phyloP scores from a whole-genome alignment of 2,113 vertebrate species.

The Emydura subglobosa region DNA sequence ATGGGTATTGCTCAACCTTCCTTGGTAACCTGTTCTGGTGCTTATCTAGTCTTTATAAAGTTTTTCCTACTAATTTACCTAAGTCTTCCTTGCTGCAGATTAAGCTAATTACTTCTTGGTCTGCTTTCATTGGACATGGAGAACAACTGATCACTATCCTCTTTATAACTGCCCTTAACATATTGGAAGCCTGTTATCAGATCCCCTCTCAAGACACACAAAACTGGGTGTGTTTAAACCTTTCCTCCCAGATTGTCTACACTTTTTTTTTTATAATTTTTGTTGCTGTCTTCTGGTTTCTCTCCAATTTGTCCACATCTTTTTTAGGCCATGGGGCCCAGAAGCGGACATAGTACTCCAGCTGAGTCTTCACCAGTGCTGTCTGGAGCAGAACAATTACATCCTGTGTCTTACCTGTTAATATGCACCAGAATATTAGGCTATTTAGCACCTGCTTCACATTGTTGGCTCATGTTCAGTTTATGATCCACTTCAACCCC shows the following conservation, averaged over 20 bases:
- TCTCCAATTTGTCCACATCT: background rate
- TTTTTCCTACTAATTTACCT: background rate
- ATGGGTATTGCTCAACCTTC: background rate
- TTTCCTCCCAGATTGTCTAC: background rate
- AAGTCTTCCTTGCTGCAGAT: background rate
- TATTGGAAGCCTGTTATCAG: no score
- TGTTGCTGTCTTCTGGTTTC: background rate
- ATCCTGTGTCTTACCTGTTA: background rate
- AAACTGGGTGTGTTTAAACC: background rate
- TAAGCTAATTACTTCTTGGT: background rate
- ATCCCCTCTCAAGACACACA: no score
- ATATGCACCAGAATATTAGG: background rate
- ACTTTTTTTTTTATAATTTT: background rate
- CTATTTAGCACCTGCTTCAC: no score
- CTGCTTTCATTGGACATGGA: background rate
- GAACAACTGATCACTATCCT: background rate
- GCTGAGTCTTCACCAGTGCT: background rate
- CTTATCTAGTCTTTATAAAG: background rate
- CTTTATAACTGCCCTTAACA: background rate
- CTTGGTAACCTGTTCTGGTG: background rate
- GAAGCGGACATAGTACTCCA: background rate
- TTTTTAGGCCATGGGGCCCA: background rate
- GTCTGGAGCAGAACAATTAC: no score
- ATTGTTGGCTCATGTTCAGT: background rate
- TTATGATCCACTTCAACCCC: background rate